Conservation (phyloP, 1,140 invertebrate genomes). For the Whitmania pigra region DNA sequence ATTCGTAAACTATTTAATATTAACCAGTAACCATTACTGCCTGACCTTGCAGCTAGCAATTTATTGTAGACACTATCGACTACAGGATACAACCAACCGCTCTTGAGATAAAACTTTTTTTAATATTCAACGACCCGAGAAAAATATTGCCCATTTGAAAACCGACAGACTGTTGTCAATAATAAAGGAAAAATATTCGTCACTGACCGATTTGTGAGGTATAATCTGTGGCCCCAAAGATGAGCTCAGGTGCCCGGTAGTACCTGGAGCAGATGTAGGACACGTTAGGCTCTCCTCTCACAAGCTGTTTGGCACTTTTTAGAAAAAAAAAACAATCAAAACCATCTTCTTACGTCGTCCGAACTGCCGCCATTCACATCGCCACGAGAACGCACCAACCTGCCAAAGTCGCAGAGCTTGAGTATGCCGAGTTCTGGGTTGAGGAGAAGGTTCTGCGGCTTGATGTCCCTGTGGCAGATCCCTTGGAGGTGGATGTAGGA, state of each 20-base stretch:
- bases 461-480: constrained; percentile 98
- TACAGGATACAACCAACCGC: no score
- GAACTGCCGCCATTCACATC: not conserved
- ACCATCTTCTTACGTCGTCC: no score
- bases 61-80: no score
- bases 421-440: constrained; percentile 92
- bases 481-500: constrained; percentile 97
- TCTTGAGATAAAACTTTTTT: no score
- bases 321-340: not conserved
- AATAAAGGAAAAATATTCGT: no score
- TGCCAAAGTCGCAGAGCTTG: constrained; percentile 97
- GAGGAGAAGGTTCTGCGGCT: constrained; percentile 93
- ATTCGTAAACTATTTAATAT: no score
- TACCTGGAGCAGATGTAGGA: constrained; percentile 99
- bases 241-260: constrained; percentile 94
- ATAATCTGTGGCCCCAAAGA: constrained; percentile 99
- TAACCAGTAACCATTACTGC: no score
- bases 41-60: no score
- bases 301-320: constrained; percentile 77
- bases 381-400: constrained; percentile 13
- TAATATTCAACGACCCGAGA: not conserved
- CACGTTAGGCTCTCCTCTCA: constrained; percentile 96
- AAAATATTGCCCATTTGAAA: not conserved
- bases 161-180: not conserved
- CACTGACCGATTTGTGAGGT: constrained; percentile 55